Evolutionary conservation across 2,888 invertebrate species (phyloP).

Genomic region (Slavum lentiscoides): DNA sequence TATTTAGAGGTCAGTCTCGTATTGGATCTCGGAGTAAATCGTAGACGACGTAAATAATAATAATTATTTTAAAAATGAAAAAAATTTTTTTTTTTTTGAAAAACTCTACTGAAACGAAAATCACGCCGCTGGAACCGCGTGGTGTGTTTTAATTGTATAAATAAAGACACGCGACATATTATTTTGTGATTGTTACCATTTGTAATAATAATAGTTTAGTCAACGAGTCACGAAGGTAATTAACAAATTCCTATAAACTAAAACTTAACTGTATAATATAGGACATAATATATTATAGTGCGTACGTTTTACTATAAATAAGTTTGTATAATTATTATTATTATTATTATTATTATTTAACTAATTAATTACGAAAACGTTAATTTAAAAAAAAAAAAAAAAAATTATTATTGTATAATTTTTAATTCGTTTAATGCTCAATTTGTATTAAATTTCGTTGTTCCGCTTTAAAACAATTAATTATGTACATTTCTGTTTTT

Average conservation of each 20-base stretch:
- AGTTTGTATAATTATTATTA: slow-evolving; percentile 29
- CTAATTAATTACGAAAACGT: slow-evolving; percentile 44
- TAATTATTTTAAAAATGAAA: not conserved
- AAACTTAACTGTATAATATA: slow-evolving; percentile 42
- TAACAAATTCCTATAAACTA: slow-evolving; percentile 49
- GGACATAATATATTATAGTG: slow-evolving; percentile 17
- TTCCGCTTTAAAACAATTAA: slow-evolving; percentile 51
- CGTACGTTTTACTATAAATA: slow-evolving; percentile 38
- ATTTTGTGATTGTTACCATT: slow-evolving; percentile 53
- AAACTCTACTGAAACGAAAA: slow-evolving; percentile 42
- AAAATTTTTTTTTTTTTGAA: slow-evolving; percentile 4
- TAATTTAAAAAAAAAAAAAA: too few species aligned
- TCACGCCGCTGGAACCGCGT: not conserved
- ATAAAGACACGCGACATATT: not conserved
- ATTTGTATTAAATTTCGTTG: slow-evolving; percentile 51
- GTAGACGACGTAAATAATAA: slow-evolving; percentile 27
- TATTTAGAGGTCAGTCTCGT: slow-evolving; percentile 41
- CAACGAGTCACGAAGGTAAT: slow-evolving; percentile 52
- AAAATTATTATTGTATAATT: slow-evolving; percentile 52
- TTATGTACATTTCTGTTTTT: slow-evolving; percentile 49
- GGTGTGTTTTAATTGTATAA: not conserved
- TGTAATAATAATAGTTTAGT: slow-evolving; percentile 48
- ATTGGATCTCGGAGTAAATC: slow-evolving; percentile 50
- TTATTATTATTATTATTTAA: slow-evolving; percentile 29
- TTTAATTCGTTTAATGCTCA: slow-evolving; percentile 52